A percentile compares a stretch with the other conserved stretches of the same genome.
Conservation (phyloP, 2,888 invertebrate genomes). For the Protonemura montana region DNA sequence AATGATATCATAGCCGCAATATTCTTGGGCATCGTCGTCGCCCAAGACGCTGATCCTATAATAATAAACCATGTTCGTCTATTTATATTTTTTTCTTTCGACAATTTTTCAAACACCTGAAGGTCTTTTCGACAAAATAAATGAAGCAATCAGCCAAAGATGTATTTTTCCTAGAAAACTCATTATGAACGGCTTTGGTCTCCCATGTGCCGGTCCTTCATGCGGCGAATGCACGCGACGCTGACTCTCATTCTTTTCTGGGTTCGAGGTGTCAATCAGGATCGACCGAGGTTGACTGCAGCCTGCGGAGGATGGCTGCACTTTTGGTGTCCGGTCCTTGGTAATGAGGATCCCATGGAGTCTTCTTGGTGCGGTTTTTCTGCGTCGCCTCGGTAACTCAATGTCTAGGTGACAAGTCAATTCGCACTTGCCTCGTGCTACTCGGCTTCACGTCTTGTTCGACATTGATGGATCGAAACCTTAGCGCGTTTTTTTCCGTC, state of each 20-base stretch:
- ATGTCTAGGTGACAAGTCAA: not conserved
- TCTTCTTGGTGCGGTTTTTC: too few relatives aligned
- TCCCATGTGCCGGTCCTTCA: not conserved
- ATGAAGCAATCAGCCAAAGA: slow-evolving; percentile 5
- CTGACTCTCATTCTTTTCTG: not conserved
- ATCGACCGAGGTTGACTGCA: too few relatives aligned
- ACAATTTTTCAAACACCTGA: not conserved
- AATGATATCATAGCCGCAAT: not conserved
- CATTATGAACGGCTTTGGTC: not conserved
- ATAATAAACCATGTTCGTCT: not conserved
- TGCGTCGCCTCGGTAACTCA: not conserved
- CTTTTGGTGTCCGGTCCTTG: not conserved
- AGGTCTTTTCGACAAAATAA: not conserved
- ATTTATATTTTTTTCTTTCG: not conserved
- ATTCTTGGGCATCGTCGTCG: not conserved
- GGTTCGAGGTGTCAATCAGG: not conserved
- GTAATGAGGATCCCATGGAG: not conserved
- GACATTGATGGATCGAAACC: not conserved
- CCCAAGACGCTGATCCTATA: not conserved
- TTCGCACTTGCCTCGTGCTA: not conserved
- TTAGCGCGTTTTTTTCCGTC: not conserved
- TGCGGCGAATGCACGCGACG: not conserved
- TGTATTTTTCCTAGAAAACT: slow-evolving; percentile 7
- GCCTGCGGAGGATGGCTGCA: too few relatives aligned
- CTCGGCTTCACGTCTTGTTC: not conserved